Evolutionary conservation across 2,113 vertebrate genomes (phyloP).

Genomic region (Protobothrops flavoviridis): DNA sequence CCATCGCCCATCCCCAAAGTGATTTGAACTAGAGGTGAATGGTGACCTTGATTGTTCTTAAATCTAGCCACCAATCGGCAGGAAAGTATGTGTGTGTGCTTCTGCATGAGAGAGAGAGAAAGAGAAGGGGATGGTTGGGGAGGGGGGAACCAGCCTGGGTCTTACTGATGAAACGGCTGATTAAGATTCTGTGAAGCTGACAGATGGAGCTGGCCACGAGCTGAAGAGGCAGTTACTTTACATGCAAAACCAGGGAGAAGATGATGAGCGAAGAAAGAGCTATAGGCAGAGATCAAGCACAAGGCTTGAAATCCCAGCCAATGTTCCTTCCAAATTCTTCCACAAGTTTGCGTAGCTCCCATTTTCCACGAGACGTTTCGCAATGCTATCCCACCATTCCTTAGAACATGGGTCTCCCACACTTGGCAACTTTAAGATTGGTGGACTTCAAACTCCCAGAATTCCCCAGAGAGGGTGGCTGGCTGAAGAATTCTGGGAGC

Average conservation of each 20-base stretch:
- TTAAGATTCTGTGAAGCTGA: constrained; percentile 31
- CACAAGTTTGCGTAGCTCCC: too few species aligned
- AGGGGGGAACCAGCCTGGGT: neutral
- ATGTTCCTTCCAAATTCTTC: neutral
- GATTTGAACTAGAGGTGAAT: neutral
- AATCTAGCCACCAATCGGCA: constrained; percentile 1
- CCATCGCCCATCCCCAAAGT: neutral
- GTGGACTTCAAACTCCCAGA: too few species aligned
- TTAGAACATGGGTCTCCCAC: neutral
- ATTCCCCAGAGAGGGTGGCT: too few species aligned
- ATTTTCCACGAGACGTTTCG: neutral
- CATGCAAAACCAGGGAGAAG: neutral
- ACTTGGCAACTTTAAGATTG: neutral
- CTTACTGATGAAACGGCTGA: constrained; percentile 5
- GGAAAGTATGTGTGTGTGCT: neutral
- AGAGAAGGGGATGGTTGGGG: too few species aligned
- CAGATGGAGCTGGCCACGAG: constrained; percentile 11
- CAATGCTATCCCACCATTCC: neutral
- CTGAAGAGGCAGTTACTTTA: constrained; percentile 16
- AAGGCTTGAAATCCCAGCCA: neutral
- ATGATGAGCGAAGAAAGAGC: neutral
- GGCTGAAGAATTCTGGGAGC: too few species aligned
- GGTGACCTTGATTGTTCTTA: neutral
- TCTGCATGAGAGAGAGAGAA: neutral
- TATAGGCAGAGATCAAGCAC: constrained; percentile 14